Evolutionary conservation across 2,113 vertebrate species (phyloP).

Genomic region (Tautogolabrus adspersus): DNA sequence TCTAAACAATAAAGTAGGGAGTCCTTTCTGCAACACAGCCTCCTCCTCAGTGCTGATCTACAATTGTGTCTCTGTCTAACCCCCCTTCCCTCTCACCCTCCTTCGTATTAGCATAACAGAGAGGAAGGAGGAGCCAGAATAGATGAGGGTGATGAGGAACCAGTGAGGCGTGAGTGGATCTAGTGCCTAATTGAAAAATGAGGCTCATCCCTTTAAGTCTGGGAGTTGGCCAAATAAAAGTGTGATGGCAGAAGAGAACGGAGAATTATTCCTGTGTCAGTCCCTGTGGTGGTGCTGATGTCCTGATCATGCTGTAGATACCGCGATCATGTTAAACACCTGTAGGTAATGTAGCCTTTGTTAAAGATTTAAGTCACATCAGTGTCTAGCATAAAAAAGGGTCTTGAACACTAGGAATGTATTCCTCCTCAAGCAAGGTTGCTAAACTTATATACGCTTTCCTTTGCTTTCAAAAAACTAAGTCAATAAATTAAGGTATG

Average conservation of each 20-base stretch:
- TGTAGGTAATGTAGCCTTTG: too few relatives aligned
- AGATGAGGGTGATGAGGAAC: constrained; percentile 60
- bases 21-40: constrained; percentile 15
- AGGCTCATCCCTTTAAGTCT: constrained; percentile 32
- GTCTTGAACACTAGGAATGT: too few relatives aligned
- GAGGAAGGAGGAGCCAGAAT: constrained; percentile 23
- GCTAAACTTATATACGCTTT: too few relatives aligned
- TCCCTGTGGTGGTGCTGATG: too few relatives aligned
- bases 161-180: constrained; percentile 48
- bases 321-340: too few relatives aligned
- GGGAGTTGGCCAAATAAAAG: constrained; percentile 36
- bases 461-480: too few relatives aligned
- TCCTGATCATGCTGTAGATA: too few relatives aligned
- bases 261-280: not conserved
- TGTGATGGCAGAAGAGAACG: constrained; percentile 25
- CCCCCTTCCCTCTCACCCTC: not conserved
- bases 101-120: constrained; percentile 37
- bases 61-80: constrained; percentile 53
- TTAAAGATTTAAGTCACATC: too few relatives aligned
- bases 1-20: not conserved
- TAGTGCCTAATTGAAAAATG: constrained; percentile 67
- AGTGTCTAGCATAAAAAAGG: too few relatives aligned
- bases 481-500: too few relatives aligned
- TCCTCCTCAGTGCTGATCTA: constrained; percentile 45
- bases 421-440: too few relatives aligned